These are phyloP conservation scores for Toxotes lorentzi DNA, from an alignment of 2,797 vertebrate species.

Conservation along the genomic window DNA sequence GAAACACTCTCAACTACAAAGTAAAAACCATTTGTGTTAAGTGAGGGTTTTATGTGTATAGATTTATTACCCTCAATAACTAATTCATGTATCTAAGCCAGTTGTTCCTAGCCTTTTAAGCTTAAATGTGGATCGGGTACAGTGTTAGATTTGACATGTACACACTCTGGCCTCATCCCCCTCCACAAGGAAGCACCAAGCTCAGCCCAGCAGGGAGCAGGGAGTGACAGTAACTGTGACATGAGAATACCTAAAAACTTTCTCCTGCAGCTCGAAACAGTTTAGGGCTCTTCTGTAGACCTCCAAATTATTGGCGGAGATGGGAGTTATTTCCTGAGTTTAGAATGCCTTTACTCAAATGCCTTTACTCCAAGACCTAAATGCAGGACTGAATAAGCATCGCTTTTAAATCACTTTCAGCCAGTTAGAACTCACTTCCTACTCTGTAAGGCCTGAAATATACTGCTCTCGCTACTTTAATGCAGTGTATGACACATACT, in stretches of 20 bases:
- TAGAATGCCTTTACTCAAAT: neutral
- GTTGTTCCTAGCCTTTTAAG: too few relatives aligned
- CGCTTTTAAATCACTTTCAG: neutral
- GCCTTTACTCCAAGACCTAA: neutral
- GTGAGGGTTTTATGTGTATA: too few relatives aligned
- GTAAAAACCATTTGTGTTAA: too few relatives aligned
- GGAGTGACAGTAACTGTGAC: neutral
- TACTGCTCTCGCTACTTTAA: too few relatives aligned
- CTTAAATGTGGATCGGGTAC: too few relatives aligned
- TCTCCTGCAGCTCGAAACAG: neutral
- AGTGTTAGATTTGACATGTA: neutral
- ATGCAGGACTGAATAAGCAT: neutral
- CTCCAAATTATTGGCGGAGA: neutral
- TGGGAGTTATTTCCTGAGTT: neutral
- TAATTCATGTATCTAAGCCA: too few relatives aligned
- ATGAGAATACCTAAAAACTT: neutral
- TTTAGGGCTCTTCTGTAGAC: neutral
- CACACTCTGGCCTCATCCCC: neutral
- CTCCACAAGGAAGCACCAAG: neutral
- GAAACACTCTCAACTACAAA: too few relatives aligned
- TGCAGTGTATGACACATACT: neutral
- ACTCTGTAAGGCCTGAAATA: neutral
- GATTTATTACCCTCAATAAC: too few relatives aligned
- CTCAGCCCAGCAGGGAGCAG: neutral
- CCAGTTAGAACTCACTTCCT: neutral